These are phyloP conservation scores for Montipora efflorescens DNA, from an alignment of 64 coral and sea anemone species.

Conservation along the genomic window DNA sequence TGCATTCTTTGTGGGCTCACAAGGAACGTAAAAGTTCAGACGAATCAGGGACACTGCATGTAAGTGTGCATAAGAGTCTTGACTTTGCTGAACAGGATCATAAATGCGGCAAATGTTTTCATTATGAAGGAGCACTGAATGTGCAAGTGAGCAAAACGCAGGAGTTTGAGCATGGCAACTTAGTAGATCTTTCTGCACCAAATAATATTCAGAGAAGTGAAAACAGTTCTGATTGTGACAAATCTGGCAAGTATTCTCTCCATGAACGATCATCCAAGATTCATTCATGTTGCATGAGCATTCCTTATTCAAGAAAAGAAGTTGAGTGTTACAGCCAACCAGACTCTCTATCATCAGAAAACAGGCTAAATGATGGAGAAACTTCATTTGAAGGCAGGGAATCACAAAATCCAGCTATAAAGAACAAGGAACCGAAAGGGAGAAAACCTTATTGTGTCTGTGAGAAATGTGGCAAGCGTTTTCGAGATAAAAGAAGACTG, in stretches of 20 bases:
- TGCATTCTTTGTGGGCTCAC: background rate
- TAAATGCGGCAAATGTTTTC: background rate
- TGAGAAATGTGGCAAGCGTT: background rate
- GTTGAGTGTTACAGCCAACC: background rate
- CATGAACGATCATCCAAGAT: background rate
- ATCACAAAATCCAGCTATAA: background rate
- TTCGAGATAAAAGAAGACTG: background rate
- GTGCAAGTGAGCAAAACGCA: background rate
- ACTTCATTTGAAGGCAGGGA: background rate
- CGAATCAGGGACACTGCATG: background rate
- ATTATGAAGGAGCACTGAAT: background rate
- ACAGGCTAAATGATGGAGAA: background rate
- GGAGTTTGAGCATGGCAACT: background rate
- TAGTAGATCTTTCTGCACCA: background rate
- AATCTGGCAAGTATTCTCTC: background rate
- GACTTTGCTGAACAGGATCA: too few species aligned
- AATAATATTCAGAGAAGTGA: background rate
- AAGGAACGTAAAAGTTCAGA: background rate
- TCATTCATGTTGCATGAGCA: background rate
- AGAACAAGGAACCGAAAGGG: background rate
- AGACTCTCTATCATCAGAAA: background rate
- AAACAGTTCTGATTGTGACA: background rate
- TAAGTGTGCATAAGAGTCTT: background rate
- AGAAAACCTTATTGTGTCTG: background rate
- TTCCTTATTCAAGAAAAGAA: background rate